Conservation (phyloP, 2,797 vertebrate species). For the Acrossocheilus fasciatus region DNA sequence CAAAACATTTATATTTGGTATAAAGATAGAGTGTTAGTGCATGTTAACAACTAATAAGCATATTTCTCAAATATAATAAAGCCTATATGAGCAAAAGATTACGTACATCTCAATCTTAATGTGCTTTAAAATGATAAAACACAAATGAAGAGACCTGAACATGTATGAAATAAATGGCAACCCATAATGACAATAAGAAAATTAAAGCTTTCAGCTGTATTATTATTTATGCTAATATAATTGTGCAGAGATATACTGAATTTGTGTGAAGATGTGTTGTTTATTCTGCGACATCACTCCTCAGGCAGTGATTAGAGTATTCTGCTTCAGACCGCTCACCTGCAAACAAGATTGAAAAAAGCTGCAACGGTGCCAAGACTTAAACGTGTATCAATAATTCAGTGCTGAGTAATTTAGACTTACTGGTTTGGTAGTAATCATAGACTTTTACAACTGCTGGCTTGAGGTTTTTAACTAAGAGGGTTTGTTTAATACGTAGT, state of each 20-base stretch:
- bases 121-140: no score
- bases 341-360: constrained; percentile 48
- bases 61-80: no score
- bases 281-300: constrained; percentile 29
- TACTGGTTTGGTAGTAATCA: constrained; percentile 77
- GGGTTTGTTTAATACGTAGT: constrained; percentile 64
- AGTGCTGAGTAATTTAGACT: not conserved
- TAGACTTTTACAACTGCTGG: constrained; percentile 74
- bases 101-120: no score
- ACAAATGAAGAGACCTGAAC: no score
- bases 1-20: no score
- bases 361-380: not conserved
- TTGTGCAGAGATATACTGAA: not conserved
- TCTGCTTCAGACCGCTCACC: constrained; percentile 67
- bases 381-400: constrained; percentile 1
- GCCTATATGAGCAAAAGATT: no score
- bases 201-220: no score
- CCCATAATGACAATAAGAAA: no score
- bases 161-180: no score
- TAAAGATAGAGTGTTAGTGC: no score
- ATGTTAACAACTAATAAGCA: no score
- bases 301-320: constrained; percentile 60
- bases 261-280: not conserved
- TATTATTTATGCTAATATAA: not conserved
- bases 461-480: constrained; percentile 73